phyloP scores from a whole-genome alignment of 2,113 vertebrate genomes.

The Emberiza fucata region DNA sequence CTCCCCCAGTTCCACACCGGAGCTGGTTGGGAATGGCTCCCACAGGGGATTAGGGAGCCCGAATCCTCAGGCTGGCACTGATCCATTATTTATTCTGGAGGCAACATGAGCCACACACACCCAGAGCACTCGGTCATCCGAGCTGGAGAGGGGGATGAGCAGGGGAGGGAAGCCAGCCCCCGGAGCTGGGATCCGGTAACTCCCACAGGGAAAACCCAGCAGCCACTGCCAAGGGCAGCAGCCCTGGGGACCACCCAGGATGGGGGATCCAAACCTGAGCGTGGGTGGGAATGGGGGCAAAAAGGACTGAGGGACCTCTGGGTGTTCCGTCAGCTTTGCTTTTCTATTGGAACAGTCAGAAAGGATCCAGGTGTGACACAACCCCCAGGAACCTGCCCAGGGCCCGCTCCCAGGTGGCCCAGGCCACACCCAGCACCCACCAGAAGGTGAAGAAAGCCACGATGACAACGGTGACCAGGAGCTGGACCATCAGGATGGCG shows the following conservation, averaged over 20 bases:
- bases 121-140: not conserved
- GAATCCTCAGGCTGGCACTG: not conserved
- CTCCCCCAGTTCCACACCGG: rapidly evolving
- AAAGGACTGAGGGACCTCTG: not conserved
- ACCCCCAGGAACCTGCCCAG: not conserved
- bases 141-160: not conserved
- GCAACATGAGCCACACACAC: not conserved
- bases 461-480: conserved; percentile 83
- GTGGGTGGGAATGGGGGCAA: not conserved
- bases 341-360: not conserved
- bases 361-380: not conserved
- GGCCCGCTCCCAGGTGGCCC: no score
- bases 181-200: not conserved
- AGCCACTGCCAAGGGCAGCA: not conserved
- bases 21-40: not conserved
- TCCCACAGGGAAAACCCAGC: not conserved
- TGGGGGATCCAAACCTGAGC: rapidly evolving
- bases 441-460: conserved; percentile 93
- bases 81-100: conserved; percentile 26
- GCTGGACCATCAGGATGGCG: conserved; percentile 85
- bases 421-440: conserved; percentile 65
- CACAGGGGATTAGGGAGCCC: not conserved
- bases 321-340: not conserved
- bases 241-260: not conserved
- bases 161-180: not conserved